Evolutionary conservation across 2,113 vertebrate species (phyloP).

Genomic region (Strigops habroptila): DNA sequence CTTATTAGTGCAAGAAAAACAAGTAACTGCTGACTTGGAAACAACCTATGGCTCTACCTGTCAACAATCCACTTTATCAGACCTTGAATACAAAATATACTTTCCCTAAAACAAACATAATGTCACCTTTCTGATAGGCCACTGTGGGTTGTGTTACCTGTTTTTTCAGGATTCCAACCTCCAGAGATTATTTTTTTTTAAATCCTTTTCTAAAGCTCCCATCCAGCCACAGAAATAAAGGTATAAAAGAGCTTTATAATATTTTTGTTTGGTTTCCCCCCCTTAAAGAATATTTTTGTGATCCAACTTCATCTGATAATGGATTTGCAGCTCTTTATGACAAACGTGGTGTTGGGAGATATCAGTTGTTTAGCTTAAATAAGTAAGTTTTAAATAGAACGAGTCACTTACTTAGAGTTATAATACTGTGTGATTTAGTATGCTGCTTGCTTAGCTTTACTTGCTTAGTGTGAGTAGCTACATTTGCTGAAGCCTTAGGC

Average conservation of each 20-base stretch:
- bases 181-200: neutral
- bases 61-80: neutral
- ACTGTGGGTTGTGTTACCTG: neutral
- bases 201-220: neutral
- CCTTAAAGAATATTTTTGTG: neutral
- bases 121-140: neutral
- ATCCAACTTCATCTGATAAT: neutral
- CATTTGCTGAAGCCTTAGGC: too few species aligned
- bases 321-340: neutral
- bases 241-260: neutral
- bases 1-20: neutral
- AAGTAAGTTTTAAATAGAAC: too few species aligned
- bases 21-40: neutral
- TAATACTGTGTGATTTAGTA: too few species aligned
- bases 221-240: neutral
- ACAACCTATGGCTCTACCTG: neutral
- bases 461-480: too few species aligned
- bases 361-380: too few species aligned
- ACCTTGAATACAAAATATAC: neutral
- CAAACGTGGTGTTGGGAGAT: too few species aligned
- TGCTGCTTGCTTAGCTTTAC: too few species aligned
- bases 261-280: neutral
- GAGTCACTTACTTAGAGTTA: too few species aligned
- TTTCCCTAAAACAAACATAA: neutral
- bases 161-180: neutral